phyloP scores from a whole-genome alignment of 1,140 invertebrate species.

The Forficula auricularia region DNA sequence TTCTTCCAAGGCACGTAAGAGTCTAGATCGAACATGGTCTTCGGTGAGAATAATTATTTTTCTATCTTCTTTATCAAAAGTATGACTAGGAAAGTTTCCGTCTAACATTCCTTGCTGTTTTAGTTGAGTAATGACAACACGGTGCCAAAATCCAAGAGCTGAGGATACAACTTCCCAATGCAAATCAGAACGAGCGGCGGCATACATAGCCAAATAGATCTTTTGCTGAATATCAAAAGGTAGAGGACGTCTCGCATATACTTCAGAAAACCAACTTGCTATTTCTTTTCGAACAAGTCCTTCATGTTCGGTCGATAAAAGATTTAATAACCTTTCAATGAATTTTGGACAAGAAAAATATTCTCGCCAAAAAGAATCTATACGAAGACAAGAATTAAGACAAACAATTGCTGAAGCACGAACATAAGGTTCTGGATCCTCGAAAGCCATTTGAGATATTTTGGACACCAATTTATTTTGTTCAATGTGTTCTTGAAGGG shows the following conservation, averaged over 20 bases:
- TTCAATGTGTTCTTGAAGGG: conserved; percentile 51
- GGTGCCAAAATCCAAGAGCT: conserved; percentile 49
- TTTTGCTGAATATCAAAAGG: conserved; percentile 11
- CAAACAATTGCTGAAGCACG: conserved; percentile 51
- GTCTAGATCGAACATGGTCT: conserved; percentile 41
- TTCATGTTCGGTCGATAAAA: background rate
- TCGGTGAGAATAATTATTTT: conserved; percentile 56
- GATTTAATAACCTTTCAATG: conserved; percentile 29
- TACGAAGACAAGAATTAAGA: conserved; percentile 41
- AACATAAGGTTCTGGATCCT: conserved; percentile 52
- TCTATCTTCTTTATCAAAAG: conserved; percentile 54
- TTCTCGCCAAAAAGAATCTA: conserved; percentile 43
- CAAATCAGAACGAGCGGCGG: conserved; percentile 45
- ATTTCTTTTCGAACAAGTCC: background rate
- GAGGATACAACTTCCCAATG: conserved; percentile 62
- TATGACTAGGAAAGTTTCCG: conserved; percentile 51
- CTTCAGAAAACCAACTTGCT: background rate
- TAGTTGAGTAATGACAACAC: conserved; percentile 42
- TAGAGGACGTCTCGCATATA: background rate
- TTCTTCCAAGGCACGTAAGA: conserved; percentile 45
- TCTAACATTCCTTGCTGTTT: conserved; percentile 62
- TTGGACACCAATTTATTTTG: conserved; percentile 42
- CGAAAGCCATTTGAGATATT: conserved; percentile 39
- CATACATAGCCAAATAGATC: conserved; percentile 34
- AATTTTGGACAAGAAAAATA: conserved; percentile 38